A percentile compares a stretch with the other conserved stretches of the same genome.
phyloP scores from a whole-genome alignment of 2,888 invertebrate species.

The Schizaphis graminum region DNA sequence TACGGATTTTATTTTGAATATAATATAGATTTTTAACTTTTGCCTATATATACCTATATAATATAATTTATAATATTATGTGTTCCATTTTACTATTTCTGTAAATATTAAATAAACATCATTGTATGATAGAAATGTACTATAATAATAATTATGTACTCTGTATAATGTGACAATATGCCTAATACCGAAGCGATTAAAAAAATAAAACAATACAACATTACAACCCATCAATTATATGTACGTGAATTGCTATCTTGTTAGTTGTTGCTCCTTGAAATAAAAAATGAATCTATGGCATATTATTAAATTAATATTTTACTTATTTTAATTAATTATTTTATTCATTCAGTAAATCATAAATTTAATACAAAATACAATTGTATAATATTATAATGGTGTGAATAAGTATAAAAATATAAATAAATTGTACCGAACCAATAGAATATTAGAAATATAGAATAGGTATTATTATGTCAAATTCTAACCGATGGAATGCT shows the following conservation, averaged over 20 bases:
- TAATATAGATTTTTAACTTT: neutral
- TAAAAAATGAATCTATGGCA: neutral
- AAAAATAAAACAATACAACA: neutral
- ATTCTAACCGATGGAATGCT: neutral
- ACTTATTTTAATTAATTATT: too few relatives aligned
- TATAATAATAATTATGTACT: neutral
- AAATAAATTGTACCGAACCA: neutral
- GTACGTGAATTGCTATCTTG: neutral
- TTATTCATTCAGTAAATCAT: neutral
- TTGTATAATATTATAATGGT: neutral
- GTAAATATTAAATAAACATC: neutral
- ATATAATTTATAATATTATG: neutral
- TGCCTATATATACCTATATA: neutral
- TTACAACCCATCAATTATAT: neutral
- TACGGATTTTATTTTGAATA: neutral
- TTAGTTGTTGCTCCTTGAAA: slow-evolving; percentile 8
- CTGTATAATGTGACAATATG: neutral
- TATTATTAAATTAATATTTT: neutral
- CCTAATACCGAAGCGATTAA: neutral
- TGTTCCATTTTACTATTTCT: neutral
- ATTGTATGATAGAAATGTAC: neutral
- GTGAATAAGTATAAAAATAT: neutral
- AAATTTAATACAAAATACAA: neutral
- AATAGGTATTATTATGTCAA: neutral
- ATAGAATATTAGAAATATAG: too few relatives aligned